Base-by-base conservation (phyloP, 2,888 invertebrate genomes). In the Stomorhina lunata region DNA sequence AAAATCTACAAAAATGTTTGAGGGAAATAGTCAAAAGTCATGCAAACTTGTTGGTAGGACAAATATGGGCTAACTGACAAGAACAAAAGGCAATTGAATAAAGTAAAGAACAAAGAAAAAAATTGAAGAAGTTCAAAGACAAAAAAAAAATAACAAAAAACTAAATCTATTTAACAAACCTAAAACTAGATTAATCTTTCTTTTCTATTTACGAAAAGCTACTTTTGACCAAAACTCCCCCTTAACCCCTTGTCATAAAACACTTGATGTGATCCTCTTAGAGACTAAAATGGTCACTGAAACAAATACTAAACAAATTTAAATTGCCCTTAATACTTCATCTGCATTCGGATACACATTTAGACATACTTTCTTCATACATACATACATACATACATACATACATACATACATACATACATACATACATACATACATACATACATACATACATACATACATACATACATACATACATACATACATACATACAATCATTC, bases 21-120 rank as follows among this genome's bases (percentile, higher is more conserved):
- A 61, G 34, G 7, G 40, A 78, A 69, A 69, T 65, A 17, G 55
- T 65, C 57, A 71, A 65, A 78, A 81, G 78, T 78, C 73, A 73
- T 43, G 65, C 57, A 78, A 78, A 78, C 73, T 78, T 78, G 77
- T 81, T 77, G 77, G 76, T 71, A 66, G 65, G 27, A 20, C 76
- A 71, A 66, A 71, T 72, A 40, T 65, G 65, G 75, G 55, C 50
- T 57, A 53, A 65, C 12, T 40, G 20, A 20, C 15, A 66, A 66
- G 32, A 12, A 57, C 48, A 48, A 48, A 27, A 17, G 32, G 22
- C 40, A 71, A 57, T 48, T 17, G 15, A 25, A 6, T 17, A 34
- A 34, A 72, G 25, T 2, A 59, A 37, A 22, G 22, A 45, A 65
- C 20, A 10, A 7, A n/a, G 9, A 25, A 6, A 69, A 17, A 55